Base-by-base conservation (phyloP, 2,888 invertebrate species). In the Himalopsyche kuldschensis region DNA sequence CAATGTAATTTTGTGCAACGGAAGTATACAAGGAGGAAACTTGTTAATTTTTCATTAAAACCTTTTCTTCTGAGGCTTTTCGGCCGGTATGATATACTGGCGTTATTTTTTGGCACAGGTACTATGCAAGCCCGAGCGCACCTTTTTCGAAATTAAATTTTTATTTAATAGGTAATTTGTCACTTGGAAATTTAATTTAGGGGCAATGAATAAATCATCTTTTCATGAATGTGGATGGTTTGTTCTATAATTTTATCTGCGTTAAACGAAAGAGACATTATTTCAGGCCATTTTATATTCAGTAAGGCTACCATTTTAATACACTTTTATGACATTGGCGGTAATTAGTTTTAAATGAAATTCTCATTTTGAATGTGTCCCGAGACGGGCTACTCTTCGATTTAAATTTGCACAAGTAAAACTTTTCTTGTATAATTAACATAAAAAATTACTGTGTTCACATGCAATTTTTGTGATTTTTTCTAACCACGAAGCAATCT, bases 151-250 rank as follows among this genome's bases (percentile, higher is more conserved):
- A 30, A 69, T 69, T 69, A 69, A 69, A 69, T 69, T 69, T 69
- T 69, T 69, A 69, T 69, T 69, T 69, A 69, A 69, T 69, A 69
- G 69, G 69, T 69, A 69, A 69, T 69, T 69, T 69, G 69, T 69
- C 69, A 69, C 69, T 27, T 69, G 30, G 27, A 69, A 69, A 69
- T 69, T 69, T 27, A 69, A 69, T 69, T 69, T 69, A 30, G 30
- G 30, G 69, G 69, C 69, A 27, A 69, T 69, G 69, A 69, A 69
- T 69, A 69, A 69, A 69, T 69, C 69, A 69, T 69, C 69, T 4
- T 27, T 69, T 27, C 69, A 69, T 69, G 11, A 27, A 24, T 69
- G 69, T 69, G 30, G 69, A 69, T 69, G 69, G 69, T 30, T 30
- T 30, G 69, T 69, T 69, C 27, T 27, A 27, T 69, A n/a, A n/a